phyloP scores from a whole-genome alignment of 2,113 vertebrate genomes.

The Chascanopsetta lugubris region DNA sequence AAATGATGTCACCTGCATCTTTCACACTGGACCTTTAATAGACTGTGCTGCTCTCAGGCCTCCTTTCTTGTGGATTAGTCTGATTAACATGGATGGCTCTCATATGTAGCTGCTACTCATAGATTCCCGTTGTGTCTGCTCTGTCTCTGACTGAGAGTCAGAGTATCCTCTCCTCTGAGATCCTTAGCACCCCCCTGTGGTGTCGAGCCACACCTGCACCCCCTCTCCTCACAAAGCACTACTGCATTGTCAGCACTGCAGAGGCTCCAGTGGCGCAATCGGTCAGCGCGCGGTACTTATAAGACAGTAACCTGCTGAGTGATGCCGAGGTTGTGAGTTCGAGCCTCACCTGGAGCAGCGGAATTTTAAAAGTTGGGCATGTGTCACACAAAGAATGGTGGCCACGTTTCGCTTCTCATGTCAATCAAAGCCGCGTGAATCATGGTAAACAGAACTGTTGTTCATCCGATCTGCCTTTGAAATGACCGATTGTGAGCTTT shows the following conservation, averaged over 20 bases:
- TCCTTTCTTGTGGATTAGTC: background rate
- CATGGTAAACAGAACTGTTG: too few species aligned
- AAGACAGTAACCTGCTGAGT: slow-evolving; percentile 36
- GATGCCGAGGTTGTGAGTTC: slow-evolving; percentile 53
- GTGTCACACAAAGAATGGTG: too few species aligned
- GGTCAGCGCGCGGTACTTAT: slow-evolving; percentile 45
- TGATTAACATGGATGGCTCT: background rate
- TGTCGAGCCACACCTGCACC: background rate
- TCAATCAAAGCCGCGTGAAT: too few species aligned
- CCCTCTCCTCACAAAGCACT: background rate
- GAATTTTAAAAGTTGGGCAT: slow-evolving; percentile 3
- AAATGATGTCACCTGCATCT: too few species aligned
- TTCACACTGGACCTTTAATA: too few species aligned
- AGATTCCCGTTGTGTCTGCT: background rate
- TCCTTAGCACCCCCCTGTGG: slow-evolving; percentile 45
- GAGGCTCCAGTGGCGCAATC: slow-evolving; percentile 43
- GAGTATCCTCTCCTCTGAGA: background rate
- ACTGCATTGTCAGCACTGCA: accelerated
- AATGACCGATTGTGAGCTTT: too few species aligned
- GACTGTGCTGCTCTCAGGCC: background rate
- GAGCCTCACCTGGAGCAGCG: slow-evolving; percentile 36
- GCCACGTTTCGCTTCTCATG: too few species aligned
- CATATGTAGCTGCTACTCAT: background rate
- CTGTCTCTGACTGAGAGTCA: background rate
- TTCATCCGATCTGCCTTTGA: too few species aligned